Evolutionary conservation across 2,888 invertebrate genomes (phyloP).

Genomic region (Chalcosyrphus nemorum): DNA sequence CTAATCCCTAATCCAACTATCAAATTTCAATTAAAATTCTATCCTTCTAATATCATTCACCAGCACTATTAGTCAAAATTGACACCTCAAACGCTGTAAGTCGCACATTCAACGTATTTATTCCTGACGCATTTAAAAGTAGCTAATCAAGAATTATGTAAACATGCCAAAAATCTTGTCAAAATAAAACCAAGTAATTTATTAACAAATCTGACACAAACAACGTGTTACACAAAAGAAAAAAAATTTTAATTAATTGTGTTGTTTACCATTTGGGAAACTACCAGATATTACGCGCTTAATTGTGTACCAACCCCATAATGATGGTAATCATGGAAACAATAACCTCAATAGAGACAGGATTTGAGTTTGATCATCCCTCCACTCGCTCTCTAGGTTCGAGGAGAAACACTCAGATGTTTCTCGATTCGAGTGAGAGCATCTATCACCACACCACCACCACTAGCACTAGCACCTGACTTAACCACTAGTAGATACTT

Average conservation of each 20-base stretch:
- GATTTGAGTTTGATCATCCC: no score
- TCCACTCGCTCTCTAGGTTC: no score
- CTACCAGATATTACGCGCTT: background rate
- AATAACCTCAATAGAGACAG: background rate
- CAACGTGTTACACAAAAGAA: background rate
- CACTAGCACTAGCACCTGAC: slow-evolving; percentile 36
- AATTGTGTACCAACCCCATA: background rate
- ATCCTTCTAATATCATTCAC: background rate
- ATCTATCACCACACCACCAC: slow-evolving; percentile 35
- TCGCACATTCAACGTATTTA: background rate
- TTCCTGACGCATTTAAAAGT: slow-evolving; percentile 9
- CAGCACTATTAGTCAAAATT: background rate
- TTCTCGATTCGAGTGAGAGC: slow-evolving; percentile 39
- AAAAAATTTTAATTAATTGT: slow-evolving; percentile 21
- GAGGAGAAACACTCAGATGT: slow-evolving; percentile 34
- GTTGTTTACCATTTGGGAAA: slow-evolving; percentile 43
- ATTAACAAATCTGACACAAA: background rate
- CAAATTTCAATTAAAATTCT: background rate
- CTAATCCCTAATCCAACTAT: background rate
- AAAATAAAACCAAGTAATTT: background rate
- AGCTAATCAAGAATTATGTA: slow-evolving; percentile 20
- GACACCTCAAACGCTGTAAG: background rate
- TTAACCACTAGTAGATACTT: slow-evolving; percentile 43
- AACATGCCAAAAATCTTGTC: background rate
- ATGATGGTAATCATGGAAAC: slow-evolving; percentile 6